Evolutionary conservation across 2,113 vertebrate genomes (phyloP).

Genomic region (Bettongia penicillata): DNA sequence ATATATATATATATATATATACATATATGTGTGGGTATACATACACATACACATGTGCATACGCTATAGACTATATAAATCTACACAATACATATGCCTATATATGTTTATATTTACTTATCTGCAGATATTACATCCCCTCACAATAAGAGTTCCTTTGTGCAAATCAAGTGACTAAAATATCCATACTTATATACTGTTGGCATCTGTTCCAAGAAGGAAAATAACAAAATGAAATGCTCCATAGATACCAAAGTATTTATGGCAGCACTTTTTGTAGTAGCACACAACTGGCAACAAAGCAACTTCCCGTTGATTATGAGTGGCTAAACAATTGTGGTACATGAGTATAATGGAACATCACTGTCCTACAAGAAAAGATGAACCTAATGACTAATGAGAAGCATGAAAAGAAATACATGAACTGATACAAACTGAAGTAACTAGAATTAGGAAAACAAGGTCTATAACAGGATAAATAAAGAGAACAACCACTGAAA

Average conservation of each 20-base stretch:
- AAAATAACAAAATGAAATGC: background rate
- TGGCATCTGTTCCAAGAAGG: background rate
- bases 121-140: background rate
- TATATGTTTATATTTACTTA: background rate
- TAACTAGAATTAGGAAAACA: background rate
- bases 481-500: background rate
- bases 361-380: background rate
- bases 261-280: background rate
- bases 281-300: background rate
- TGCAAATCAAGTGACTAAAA: background rate
- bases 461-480: background rate
- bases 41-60: background rate
- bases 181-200: background rate
- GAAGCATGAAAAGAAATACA: background rate
- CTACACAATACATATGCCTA: background rate
- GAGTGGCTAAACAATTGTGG: background rate
- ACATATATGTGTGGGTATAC: background rate
- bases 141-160: background rate
- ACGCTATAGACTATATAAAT: background rate
- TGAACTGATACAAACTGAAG: background rate
- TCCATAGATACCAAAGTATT: background rate
- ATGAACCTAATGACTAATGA: background rate
- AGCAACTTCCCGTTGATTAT: background rate
- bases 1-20: too few species aligned
- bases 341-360: background rate